Percentiles rank a stretch among this genome's conserved stretches.
Conservation (phyloP, 2,797 vertebrate genomes). For the Rallus crepitans region DNA sequence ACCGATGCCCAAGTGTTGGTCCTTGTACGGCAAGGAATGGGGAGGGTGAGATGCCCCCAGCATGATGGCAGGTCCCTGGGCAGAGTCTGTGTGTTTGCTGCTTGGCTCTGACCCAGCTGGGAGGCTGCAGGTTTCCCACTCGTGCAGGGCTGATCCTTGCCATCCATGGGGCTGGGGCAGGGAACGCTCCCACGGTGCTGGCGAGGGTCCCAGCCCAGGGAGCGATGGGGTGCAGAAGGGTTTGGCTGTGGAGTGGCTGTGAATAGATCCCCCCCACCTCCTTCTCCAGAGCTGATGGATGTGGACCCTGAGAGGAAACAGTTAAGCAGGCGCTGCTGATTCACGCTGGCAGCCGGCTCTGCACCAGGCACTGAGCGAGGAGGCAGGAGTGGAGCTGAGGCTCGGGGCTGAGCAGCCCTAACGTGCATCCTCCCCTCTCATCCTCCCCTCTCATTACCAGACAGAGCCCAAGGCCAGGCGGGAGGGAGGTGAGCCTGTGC, state of each 20-base stretch:
- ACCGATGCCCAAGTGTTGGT: accelerated
- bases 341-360: background rate
- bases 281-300: background rate
- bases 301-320: background rate
- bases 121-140: background rate
- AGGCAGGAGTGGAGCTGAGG: background rate
- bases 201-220: accelerated
- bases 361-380: background rate
- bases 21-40: accelerated
- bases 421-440: background rate
- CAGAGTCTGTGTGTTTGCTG: background rate
- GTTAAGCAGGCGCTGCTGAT: slow-evolving; percentile 52
- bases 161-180: background rate
- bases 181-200: accelerated
- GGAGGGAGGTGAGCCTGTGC: background rate
- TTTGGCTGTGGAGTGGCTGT: background rate
- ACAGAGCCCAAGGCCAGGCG: background rate
- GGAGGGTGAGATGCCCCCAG: background rate
- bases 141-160: accelerated
- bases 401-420: background rate
- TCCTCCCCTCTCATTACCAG: background rate
- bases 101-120: background rate
- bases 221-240: accelerated
- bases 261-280: accelerated
- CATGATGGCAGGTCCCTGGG: accelerated